Conservation (phyloP, 2,797 vertebrate genomes). For the Hydrolagus colliei region DNA sequence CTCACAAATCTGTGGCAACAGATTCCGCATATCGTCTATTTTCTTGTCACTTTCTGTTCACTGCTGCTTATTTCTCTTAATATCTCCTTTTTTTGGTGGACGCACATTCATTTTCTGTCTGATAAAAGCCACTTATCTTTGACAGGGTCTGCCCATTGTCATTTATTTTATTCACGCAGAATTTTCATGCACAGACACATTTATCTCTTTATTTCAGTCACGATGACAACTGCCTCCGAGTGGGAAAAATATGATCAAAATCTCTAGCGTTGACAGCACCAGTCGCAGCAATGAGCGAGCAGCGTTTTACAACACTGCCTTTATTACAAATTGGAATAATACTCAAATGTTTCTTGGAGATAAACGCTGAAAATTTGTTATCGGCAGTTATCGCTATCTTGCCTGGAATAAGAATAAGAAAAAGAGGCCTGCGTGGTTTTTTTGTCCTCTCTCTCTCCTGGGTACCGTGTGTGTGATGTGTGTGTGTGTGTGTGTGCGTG, state of each 20-base stretch:
- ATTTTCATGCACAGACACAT: background rate
- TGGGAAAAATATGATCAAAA: constrained; percentile 10
- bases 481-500: no score
- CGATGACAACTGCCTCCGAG: background rate
- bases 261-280: background rate
- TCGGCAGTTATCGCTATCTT: background rate
- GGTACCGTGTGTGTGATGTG: no score
- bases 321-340: background rate
- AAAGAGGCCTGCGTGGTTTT: background rate
- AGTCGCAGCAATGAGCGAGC: no score
- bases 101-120: background rate
- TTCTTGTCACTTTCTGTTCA: background rate
- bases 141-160: background rate
- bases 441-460: no score
- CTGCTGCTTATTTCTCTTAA: background rate
- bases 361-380: background rate
- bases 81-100: background rate
- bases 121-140: background rate
- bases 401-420: background rate
- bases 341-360: background rate
- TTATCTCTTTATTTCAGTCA: background rate
- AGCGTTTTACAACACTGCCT: background rate
- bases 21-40: background rate
- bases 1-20: background rate
- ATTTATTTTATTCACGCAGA: background rate